Percentiles rank a stretch among this genome's conserved stretches.
Conservation (phyloP, 2,113 vertebrate species). For the Pygoscelis antarcticus region DNA sequence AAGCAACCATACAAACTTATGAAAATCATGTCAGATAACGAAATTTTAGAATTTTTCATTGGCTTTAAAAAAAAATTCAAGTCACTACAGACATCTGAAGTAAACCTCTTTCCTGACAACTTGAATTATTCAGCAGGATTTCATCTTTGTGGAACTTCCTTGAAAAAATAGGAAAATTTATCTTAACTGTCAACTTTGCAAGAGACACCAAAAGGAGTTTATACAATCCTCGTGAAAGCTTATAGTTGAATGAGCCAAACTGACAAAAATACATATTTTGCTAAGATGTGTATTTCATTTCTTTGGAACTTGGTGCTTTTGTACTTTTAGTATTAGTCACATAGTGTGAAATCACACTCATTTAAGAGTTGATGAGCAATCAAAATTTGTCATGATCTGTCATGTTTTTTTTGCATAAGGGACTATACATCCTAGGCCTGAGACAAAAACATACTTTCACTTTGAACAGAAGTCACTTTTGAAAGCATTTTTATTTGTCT, state of each 20-base stretch:
- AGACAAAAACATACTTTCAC: background rate
- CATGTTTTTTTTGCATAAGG: background rate
- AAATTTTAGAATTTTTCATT: background rate
- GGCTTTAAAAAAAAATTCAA: background rate
- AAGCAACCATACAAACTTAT: background rate
- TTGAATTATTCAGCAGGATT: background rate
- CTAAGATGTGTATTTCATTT: background rate
- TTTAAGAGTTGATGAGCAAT: constrained; percentile 6
- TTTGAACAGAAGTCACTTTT: constrained; percentile 3
- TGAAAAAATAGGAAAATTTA: background rate
- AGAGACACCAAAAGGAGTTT: background rate
- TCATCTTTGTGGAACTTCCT: background rate
- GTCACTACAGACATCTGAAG: background rate
- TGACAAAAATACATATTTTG: background rate
- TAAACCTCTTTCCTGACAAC: background rate
- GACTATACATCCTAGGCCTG: background rate
- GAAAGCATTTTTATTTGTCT: background rate
- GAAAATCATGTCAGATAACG: background rate
- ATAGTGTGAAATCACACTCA: background rate
- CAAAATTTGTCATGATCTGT: background rate
- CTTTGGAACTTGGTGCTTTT: background rate
- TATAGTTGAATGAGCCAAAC: background rate
- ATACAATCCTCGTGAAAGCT: background rate
- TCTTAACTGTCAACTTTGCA: background rate
- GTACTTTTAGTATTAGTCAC: constrained; percentile 10